Conservation (phyloP, 1,140 invertebrate genomes). For the Triops longicaudatus region DNA sequence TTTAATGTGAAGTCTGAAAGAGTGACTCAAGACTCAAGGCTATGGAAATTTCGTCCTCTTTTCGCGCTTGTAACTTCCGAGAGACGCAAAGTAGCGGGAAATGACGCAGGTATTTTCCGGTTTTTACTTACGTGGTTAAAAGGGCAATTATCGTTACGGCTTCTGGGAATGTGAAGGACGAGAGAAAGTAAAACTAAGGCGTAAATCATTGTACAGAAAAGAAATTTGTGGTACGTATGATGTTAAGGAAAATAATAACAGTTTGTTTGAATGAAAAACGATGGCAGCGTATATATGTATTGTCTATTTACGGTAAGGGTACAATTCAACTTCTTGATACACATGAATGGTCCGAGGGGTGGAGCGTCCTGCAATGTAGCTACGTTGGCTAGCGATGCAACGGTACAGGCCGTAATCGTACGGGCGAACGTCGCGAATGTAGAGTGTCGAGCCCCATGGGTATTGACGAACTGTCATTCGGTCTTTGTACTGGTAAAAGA, state of each 20-base stretch:
- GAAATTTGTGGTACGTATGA: background rate
- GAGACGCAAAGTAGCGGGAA: background rate
- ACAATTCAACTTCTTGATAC: slow-evolving; percentile 19
- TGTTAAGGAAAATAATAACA: background rate
- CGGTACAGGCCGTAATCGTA: slow-evolving; percentile 19
- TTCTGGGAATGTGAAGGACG: too few relatives aligned
- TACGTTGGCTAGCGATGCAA: slow-evolving; percentile 17
- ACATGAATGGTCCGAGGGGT: slow-evolving; percentile 3
- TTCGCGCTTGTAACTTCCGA: background rate
- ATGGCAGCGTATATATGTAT: background rate
- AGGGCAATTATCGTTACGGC: too few relatives aligned
- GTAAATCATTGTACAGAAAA: too few relatives aligned
- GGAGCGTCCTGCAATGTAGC: background rate
- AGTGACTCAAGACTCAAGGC: slow-evolving; percentile 2
- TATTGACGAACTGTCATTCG: slow-evolving; percentile 9
- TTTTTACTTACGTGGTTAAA: too few relatives aligned
- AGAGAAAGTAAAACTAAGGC: too few relatives aligned
- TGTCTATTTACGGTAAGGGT: slow-evolving; percentile 4
- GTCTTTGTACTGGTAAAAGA: background rate
- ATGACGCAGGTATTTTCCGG: background rate
- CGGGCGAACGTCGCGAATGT: background rate
- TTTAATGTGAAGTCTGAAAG: background rate
- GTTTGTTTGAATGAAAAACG: background rate
- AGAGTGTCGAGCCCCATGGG: slow-evolving; percentile 11
- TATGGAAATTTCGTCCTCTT: background rate